These are phyloP conservation scores for Hycleus phaleratus DNA, from an alignment of 1,140 invertebrate genomes.

Conservation along the genomic window DNA sequence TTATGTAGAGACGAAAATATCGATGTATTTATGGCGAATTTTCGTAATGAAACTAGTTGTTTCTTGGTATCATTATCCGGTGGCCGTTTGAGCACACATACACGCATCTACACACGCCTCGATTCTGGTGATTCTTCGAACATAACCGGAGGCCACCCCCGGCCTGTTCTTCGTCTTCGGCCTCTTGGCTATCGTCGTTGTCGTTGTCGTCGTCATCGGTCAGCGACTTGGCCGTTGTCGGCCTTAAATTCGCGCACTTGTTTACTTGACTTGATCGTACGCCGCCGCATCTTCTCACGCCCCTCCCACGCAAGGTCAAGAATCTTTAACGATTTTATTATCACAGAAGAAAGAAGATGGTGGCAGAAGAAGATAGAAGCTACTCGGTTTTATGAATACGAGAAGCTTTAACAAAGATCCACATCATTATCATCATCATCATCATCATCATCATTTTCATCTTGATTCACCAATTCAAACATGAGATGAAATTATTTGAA, in stretches of 20 bases:
- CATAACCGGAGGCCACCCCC: slow-evolving; percentile 12
- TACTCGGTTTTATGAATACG: slow-evolving; percentile 12
- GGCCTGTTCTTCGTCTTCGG: not conserved
- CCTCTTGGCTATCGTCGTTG: no score
- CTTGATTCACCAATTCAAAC: no score
- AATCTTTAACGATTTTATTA: slow-evolving; percentile 20
- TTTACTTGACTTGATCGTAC: not conserved
- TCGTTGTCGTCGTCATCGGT: slow-evolving; percentile 2
- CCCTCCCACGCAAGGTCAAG: slow-evolving; percentile 20
- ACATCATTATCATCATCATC: no score
- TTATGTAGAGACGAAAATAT: no score
- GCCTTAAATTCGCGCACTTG: slow-evolving; percentile 20
- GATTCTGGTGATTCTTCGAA: no score
- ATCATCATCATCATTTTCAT: no score
- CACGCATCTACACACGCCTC: not conserved
- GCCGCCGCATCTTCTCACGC: slow-evolving; percentile 16
- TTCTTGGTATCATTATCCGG: slow-evolving; percentile 7
- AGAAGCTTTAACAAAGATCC: no score
- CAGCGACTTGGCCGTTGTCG: slow-evolving; percentile 12
- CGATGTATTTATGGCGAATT: no score
- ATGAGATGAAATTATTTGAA: no score
- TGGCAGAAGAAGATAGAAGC: not conserved
- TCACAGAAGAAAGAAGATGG: not conserved
- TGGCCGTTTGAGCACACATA: slow-evolving; percentile 1
- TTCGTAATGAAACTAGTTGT: no score